Percentiles rank a stretch among this genome's conserved stretches.
Conservation (phyloP, 2,888 invertebrate genomes). For the Sphaeridia pumilis region DNA sequence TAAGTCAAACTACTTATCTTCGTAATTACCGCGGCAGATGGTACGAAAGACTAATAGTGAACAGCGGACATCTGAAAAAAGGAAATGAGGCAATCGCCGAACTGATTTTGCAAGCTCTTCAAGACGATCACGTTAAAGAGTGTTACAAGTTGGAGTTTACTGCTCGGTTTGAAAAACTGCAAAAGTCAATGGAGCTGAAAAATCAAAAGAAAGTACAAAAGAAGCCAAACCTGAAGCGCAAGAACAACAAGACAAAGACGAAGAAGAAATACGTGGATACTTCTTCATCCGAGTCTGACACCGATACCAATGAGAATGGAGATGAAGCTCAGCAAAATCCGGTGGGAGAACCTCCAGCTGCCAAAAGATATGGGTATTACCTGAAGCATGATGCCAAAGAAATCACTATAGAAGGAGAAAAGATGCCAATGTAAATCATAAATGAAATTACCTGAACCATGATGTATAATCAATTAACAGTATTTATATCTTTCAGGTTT, state of each 20-base stretch:
- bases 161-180: conserved; percentile 40
- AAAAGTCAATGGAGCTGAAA: conserved; percentile 1
- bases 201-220: conserved; percentile 3
- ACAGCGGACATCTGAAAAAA: conserved; percentile 47
- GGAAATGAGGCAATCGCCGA: conserved; percentile 37
- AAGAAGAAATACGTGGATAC: neutral
- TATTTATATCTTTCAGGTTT: neutral
- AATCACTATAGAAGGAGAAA: conserved; percentile 37
- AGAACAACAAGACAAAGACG: conserved; percentile 2
- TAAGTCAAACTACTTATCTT: conserved; percentile 44
- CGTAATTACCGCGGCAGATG: conserved; percentile 44
- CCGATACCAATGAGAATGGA: neutral
- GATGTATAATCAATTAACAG: neutral
- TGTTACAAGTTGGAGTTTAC: conserved; percentile 41
- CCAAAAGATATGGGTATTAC: neutral
- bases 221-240: conserved; percentile 8
- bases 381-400: neutral
- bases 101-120: conserved; percentile 37
- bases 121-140: conserved; percentile 39
- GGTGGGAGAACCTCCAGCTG: neutral
- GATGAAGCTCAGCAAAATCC: neutral
- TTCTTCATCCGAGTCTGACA: conserved; percentile 3
- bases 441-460: neutral
- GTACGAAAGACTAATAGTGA: conserved; percentile 53
- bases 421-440: conserved; percentile 35